A percentile compares a stretch with the other conserved stretches of the same genome.
phyloP scores from a whole-genome alignment of 2,888 invertebrate genomes.

The Drosophila nr. perissopoda region DNA sequence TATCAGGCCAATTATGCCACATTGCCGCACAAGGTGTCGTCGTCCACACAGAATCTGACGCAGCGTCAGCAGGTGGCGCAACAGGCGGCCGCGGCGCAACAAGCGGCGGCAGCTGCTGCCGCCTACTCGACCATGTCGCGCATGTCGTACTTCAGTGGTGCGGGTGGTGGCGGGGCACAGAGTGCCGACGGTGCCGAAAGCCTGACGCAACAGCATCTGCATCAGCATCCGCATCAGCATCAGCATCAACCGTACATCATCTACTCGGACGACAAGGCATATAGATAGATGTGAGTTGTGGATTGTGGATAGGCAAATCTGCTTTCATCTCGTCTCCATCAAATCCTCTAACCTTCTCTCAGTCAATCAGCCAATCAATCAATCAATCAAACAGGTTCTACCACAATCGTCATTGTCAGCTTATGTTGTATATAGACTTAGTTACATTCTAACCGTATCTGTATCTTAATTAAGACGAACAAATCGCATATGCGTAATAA shows the following conservation, averaged over 20 bases:
- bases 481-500: constrained; percentile 65
- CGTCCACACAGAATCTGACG: constrained; percentile 83
- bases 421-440: constrained; percentile 74
- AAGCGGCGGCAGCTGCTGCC: constrained; percentile 70
- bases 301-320: constrained; percentile 5
- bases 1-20: constrained; percentile 88
- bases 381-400: constrained; percentile 63
- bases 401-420: constrained; percentile 72
- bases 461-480: constrained; percentile 68
- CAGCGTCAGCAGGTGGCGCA: constrained; percentile 74
- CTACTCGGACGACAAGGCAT: constrained; percentile 85
- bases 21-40: constrained; percentile 88
- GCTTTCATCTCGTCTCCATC: constrained; percentile 23
- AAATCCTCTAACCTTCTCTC: constrained; percentile 34
- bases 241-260: constrained; percentile 84
- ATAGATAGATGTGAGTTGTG: constrained; percentile 79
- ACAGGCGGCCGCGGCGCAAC: constrained; percentile 64
- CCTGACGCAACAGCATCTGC: constrained; percentile 76
- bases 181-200: constrained; percentile 83
- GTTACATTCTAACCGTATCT: constrained; percentile 65
- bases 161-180: constrained; percentile 76
- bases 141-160: constrained; percentile 86
- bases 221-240: constrained; percentile 76
- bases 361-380: constrained; percentile 72
- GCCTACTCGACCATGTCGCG: constrained; percentile 88